Evolutionary conservation across 2,888 invertebrate genomes (phyloP).

Genomic region (Ormyrus pomaceus): DNA sequence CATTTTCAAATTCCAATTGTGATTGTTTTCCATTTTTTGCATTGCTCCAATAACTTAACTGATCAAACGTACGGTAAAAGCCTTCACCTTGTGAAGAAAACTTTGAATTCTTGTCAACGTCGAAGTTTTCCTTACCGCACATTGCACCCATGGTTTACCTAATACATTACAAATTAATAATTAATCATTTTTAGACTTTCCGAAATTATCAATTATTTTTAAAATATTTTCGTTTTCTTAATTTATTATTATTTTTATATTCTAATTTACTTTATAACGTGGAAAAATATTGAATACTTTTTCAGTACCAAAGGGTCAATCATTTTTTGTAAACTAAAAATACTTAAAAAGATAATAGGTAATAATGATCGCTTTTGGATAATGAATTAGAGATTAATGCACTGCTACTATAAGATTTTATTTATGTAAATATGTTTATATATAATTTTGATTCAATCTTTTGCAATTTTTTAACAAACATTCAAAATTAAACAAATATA

Average conservation of each 20-base stretch:
- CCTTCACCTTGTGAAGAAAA: conserved; percentile 33
- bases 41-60: conserved; percentile 33
- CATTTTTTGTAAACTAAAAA: too few relatives aligned
- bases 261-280: neutral
- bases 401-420: too few relatives aligned
- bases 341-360: too few relatives aligned
- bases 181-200: neutral
- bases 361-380: too few relatives aligned
- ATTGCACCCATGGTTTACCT: conserved; percentile 41
- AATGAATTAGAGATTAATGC: too few relatives aligned
- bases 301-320: too few relatives aligned
- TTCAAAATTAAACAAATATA: too few relatives aligned
- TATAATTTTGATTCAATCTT: too few relatives aligned
- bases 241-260: neutral
- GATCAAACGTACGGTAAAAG: conserved; percentile 43
- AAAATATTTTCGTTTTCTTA: neutral
- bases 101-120: conserved; percentile 38
- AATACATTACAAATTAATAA: conserved; percentile 17
- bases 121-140: conserved; percentile 43
- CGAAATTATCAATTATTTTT: neutral
- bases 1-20: neutral
- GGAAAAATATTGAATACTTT: too few relatives aligned
- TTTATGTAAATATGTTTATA: too few relatives aligned
- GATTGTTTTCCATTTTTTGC: conserved; percentile 27
- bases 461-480: too few relatives aligned